These are phyloP conservation scores for Hiodon alosoides DNA, from an alignment of 2,113 vertebrate genomes.

Conservation along the genomic window DNA sequence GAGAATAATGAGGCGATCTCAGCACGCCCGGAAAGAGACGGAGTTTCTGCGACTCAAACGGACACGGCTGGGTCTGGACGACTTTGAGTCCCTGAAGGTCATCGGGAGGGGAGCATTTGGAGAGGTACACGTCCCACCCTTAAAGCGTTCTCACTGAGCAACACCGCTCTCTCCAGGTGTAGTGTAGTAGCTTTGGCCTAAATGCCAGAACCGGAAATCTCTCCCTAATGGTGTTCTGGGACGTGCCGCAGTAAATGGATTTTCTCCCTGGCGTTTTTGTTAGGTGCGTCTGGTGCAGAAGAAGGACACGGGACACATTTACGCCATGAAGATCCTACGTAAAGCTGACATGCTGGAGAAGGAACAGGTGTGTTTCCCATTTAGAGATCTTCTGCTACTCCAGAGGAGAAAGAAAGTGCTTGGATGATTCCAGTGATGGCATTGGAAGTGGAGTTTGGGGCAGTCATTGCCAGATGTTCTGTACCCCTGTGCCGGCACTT, in stretches of 20 bases:
- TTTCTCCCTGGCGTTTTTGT: constrained; percentile 1
- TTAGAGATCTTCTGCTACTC: no score
- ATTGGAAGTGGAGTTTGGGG: no score
- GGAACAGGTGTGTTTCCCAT: constrained; percentile 73
- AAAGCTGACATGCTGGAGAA: constrained; percentile 99
- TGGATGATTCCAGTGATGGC: no score
- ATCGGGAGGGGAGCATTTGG: constrained; percentile 80
- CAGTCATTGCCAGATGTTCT: no score
- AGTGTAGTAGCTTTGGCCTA: no score
- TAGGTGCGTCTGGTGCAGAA: constrained; percentile 97
- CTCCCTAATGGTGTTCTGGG: no score
- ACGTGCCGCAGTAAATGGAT: not conserved
- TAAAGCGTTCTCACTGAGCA: no score
- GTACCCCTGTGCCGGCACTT: no score
- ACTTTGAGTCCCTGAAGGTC: constrained; percentile 79
- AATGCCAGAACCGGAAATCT: no score
- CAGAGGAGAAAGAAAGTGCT: no score
- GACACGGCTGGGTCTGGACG: constrained; percentile 73
- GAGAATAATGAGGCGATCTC: constrained; percentile 83
- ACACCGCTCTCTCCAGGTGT: no score
- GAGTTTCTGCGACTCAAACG: constrained; percentile 78
- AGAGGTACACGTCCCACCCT: constrained; percentile 58
- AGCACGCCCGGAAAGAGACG: constrained; percentile 74
- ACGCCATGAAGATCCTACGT: constrained; percentile 96
- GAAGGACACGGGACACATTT: constrained; percentile 97